Evolutionary conservation across 2,113 vertebrate species (phyloP).

Genomic region (Podarcis raffonei): DNA sequence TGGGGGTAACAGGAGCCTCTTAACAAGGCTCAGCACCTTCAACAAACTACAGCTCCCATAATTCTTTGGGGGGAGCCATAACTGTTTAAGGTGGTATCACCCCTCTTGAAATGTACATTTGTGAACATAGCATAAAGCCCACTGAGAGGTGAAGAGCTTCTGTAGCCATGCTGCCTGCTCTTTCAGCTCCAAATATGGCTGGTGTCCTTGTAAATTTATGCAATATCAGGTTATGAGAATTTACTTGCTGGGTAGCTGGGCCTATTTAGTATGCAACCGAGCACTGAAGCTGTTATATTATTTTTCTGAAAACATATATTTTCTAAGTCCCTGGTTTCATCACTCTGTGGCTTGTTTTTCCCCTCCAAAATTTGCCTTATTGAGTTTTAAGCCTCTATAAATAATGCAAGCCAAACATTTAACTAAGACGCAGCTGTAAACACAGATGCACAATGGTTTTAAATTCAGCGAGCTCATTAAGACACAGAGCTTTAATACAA

Average conservation of each 20-base stretch:
- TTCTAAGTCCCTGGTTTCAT: slow-evolving; percentile 15
- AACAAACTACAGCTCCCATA: too few relatives aligned
- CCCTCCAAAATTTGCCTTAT: not conserved
- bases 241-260: slow-evolving; percentile 22
- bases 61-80: too few relatives aligned
- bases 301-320: slow-evolving; percentile 20
- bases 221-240: slow-evolving; percentile 43
- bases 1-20: too few relatives aligned
- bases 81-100: too few relatives aligned
- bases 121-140: too few relatives aligned
- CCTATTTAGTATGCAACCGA: slow-evolving; percentile 40
- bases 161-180: not conserved
- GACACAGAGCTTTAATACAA: slow-evolving; percentile 8
- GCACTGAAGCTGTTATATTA: slow-evolving; percentile 26
- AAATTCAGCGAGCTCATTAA: slow-evolving; percentile 1
- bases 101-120: too few relatives aligned
- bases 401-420: slow-evolving; percentile 1
- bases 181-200: not conserved
- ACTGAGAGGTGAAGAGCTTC: slow-evolving; percentile 10
- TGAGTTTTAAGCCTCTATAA: slow-evolving; percentile 29
- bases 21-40: too few relatives aligned
- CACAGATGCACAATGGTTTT: slow-evolving; percentile 11
- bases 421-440: slow-evolving; percentile 22
- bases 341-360: not conserved
- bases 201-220: slow-evolving; percentile 31